phyloP scores from a whole-genome alignment of 2,113 vertebrate species.

The Paralichthys olivaceus region DNA sequence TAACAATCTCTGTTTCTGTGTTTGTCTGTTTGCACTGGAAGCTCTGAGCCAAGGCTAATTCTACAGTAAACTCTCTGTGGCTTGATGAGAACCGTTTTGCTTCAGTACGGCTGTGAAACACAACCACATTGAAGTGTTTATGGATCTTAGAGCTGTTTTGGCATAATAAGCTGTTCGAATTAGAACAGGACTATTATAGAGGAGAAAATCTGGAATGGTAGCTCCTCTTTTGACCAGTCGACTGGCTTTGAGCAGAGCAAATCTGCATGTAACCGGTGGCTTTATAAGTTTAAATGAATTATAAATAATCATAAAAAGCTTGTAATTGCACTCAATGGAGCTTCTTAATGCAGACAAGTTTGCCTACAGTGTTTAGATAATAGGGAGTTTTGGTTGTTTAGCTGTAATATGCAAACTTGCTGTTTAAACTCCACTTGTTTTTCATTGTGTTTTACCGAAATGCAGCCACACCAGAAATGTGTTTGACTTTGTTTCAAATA shows the following conservation, averaged over 20 bases:
- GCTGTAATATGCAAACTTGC: not conserved
- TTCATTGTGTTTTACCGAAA: not conserved
- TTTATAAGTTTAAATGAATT: not conserved
- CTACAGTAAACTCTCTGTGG: conserved; percentile 38
- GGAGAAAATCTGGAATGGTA: not conserved
- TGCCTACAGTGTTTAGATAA: not conserved
- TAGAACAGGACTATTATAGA: not conserved
- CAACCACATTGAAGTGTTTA: conserved; percentile 8
- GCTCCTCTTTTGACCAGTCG: not conserved
- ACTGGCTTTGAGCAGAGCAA: not conserved
- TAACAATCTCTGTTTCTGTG: conserved; percentile 56
- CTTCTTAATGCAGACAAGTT: too few relatives aligned
- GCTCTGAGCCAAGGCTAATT: conserved; percentile 48
- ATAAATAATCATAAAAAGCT: not conserved
- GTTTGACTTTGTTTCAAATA: not conserved
- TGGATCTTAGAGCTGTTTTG: conserved; percentile 8
- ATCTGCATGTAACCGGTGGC: not conserved
- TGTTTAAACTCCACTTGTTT: not conserved
- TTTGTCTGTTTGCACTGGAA: conserved; percentile 58
- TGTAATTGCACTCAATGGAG: not conserved
- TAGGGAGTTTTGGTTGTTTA: not conserved
- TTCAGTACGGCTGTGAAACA: conserved; percentile 5
- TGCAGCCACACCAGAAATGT: not conserved
- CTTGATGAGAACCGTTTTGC: conserved; percentile 41
- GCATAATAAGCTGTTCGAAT: conserved; percentile 33